phyloP scores from a whole-genome alignment of 2,113 vertebrate species.

The Verasper variegatus region DNA sequence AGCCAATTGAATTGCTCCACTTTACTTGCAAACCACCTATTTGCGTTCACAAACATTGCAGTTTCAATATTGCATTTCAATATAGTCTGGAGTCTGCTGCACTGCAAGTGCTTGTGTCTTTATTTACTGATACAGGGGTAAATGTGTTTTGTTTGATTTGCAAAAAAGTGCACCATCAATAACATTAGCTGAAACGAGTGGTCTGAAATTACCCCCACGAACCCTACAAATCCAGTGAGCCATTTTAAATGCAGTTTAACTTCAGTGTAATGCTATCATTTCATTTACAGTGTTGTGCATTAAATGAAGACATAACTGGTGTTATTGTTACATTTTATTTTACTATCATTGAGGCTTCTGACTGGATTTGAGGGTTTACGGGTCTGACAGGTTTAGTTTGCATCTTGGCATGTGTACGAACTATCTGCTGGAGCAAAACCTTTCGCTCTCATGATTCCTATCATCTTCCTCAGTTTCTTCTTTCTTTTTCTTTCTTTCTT shows the following conservation, averaged over 20 bases:
- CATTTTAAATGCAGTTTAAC: not conserved
- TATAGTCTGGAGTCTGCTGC: not conserved
- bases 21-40: not conserved
- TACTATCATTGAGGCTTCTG: not conserved
- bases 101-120: not conserved
- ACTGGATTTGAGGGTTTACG: constrained; percentile 65
- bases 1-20: not conserved
- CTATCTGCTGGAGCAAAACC: constrained; percentile 67
- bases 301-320: not conserved
- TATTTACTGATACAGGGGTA: not conserved
- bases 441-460: constrained; percentile 31
- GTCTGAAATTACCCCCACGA: not conserved
- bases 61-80: not conserved
- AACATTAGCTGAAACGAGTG: constrained; percentile 36
- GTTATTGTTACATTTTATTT: constrained; percentile 8
- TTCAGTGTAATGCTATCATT: not conserved
- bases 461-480: constrained; percentile 9
- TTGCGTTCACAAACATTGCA: no score
- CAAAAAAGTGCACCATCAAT: constrained; percentile 49
- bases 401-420: constrained; percentile 71
- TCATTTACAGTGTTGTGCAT: not conserved
- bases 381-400: constrained; percentile 33
- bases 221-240: constrained; percentile 50
- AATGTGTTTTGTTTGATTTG: constrained; percentile 44
- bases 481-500: not conserved